Percentiles rank a stretch among this genome's conserved stretches.
Evolutionary conservation across 1,140 invertebrate genomes (phyloP).

Genomic region (Drosophila sulfurigaster): DNA sequence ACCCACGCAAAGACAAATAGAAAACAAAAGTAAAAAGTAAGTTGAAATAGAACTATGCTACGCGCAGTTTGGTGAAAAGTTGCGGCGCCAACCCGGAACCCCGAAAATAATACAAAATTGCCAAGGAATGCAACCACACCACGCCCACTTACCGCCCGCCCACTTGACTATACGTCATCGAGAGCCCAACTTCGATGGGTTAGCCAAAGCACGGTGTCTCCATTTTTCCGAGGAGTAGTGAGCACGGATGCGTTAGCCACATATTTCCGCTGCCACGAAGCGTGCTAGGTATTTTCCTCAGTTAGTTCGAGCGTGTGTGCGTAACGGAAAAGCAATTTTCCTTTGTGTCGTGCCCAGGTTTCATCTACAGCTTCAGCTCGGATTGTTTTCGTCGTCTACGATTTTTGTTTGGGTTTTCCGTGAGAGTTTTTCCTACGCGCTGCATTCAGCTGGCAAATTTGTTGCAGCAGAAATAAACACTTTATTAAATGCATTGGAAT

Average conservation of each 20-base stretch:
- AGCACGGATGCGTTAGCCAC: conserved; percentile 60
- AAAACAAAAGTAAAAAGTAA: conserved; percentile 71
- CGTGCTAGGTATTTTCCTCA: conserved; percentile 73
- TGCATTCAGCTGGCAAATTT: conserved; percentile 81
- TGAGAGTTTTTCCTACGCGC: conserved; percentile 41
- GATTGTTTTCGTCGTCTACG: conserved; percentile 64
- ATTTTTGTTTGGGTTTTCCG: conserved; percentile 24
- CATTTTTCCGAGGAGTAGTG: background rate
- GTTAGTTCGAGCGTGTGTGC: conserved; percentile 54
- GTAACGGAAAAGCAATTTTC: conserved; percentile 81
- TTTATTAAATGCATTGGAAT: conserved; percentile 84
- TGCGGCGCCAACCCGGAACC: conserved; percentile 36
- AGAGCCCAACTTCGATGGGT: conserved; percentile 66
- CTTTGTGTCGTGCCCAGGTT: conserved; percentile 82
- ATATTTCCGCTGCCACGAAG: conserved; percentile 75
- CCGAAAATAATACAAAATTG: conserved; percentile 45
- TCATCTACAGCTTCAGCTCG: conserved; percentile 37
- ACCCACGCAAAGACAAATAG: conserved; percentile 74
- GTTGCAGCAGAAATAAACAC: conserved; percentile 82
- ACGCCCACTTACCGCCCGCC: background rate
- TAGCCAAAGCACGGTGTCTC: conserved; percentile 50
- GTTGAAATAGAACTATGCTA: conserved; percentile 72
- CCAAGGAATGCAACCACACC: conserved; percentile 45
- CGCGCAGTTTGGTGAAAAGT: conserved; percentile 49
- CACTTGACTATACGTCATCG: conserved; percentile 60